These are phyloP conservation scores for silkworm (Bombyx mori) DNA, from an alignment of 1,140 invertebrate species.

Conservation along the genomic window DNA sequence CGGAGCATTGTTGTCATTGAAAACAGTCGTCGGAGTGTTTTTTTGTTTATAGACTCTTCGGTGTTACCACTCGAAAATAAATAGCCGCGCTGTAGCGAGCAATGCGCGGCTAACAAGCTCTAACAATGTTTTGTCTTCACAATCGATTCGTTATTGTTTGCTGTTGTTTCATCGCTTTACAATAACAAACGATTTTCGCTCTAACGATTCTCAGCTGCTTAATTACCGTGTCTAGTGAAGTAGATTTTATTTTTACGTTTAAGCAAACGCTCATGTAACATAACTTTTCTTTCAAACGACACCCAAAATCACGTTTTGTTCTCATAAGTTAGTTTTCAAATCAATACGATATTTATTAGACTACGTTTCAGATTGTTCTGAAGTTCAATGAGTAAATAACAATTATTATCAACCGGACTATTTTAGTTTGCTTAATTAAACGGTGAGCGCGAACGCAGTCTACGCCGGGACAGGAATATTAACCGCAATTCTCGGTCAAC, in stretches of 20 bases:
- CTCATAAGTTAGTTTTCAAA: too few species aligned
- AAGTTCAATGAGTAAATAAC: slow-evolving; percentile 21
- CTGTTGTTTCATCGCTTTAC: slow-evolving; percentile 27
- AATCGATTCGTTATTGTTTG: slow-evolving; percentile 47
- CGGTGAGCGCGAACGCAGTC: slow-evolving; percentile 43
- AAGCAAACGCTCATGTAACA: too few species aligned
- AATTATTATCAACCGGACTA: slow-evolving; percentile 52
- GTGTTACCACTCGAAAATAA: slow-evolving; percentile 69
- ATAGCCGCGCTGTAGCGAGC: slow-evolving; percentile 61
- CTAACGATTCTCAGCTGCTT: background rate
- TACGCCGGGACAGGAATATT: slow-evolving; percentile 64
- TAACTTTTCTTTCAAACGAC: too few species aligned
- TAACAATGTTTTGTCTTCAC: slow-evolving; percentile 50
- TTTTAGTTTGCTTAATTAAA: slow-evolving; percentile 69
- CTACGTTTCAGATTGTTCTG: slow-evolving; percentile 1
- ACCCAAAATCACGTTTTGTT: too few species aligned
- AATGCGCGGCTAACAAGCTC: slow-evolving; percentile 62
- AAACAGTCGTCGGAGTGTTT: slow-evolving; percentile 65
- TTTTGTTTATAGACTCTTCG: slow-evolving; percentile 68
- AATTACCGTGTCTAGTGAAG: too few species aligned
- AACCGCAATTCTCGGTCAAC: slow-evolving; percentile 70
- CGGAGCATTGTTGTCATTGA: slow-evolving; percentile 63
- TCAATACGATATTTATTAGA: slow-evolving; percentile 2
- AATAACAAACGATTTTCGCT: slow-evolving; percentile 11
- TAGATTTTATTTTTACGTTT: background rate